phyloP scores from a whole-genome alignment of 2,113 vertebrate genomes.

The Phylloscopus trochilus region DNA sequence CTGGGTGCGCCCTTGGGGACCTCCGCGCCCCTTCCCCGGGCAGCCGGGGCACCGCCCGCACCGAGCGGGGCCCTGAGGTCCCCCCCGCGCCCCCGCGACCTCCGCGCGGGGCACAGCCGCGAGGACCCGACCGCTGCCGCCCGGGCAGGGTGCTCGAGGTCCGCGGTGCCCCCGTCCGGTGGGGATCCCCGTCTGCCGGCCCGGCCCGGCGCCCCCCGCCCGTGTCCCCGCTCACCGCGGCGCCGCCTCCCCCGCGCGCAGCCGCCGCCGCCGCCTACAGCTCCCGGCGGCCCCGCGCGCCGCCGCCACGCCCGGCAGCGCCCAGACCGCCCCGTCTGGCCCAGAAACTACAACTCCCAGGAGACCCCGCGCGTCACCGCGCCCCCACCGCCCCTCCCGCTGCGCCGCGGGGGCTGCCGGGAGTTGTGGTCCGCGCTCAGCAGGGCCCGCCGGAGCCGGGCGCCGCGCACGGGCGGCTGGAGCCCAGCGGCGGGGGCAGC shows the following conservation, averaged over 20 bases:
- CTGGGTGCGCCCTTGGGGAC: not conserved
- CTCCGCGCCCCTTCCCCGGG: no score
- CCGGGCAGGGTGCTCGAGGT: not conserved
- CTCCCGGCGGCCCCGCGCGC: not conserved
- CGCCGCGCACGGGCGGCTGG: not conserved
- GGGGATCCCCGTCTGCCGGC: not conserved
- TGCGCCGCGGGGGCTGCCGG: not conserved
- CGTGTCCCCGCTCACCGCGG: not conserved
- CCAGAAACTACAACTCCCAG: not conserved
- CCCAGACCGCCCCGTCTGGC: accelerated
- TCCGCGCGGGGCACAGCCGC: not conserved
- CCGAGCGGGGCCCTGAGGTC: not conserved
- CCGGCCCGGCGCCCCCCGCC: not conserved
- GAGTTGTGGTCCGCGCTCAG: not conserved
- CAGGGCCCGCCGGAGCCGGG: not conserved
- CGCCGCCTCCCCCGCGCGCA: not conserved
- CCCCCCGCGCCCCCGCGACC: not conserved
- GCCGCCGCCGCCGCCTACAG: not conserved
- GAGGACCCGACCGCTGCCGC: no score
- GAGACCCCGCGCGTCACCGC: accelerated
- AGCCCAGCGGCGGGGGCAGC: not conserved
- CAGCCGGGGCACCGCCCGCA: not conserved
- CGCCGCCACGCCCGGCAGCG: not conserved
- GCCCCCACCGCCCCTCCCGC: accelerated
- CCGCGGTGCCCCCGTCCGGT: no score